These are phyloP conservation scores for Chelonoidis abingdonii DNA, from an alignment of 2,113 vertebrate species.

Conservation along the genomic window DNA sequence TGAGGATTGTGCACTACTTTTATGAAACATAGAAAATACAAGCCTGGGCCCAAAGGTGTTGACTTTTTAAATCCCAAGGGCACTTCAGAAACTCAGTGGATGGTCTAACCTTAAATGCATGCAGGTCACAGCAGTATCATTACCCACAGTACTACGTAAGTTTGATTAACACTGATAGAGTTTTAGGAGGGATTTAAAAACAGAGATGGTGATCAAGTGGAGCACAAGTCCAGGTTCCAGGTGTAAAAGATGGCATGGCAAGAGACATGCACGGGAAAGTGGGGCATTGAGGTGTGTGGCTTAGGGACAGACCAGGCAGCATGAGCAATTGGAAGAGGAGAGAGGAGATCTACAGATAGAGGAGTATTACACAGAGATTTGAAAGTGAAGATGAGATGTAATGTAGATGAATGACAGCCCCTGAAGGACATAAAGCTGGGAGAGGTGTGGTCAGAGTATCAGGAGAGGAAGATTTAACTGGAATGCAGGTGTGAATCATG, in stretches of 20 bases:
- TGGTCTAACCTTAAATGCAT: too few relatives aligned
- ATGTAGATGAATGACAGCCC: background rate
- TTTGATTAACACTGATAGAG: background rate
- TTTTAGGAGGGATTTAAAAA: background rate
- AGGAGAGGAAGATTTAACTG: background rate
- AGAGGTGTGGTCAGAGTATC: background rate
- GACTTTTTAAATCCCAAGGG: too few relatives aligned
- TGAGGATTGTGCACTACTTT: too few relatives aligned
- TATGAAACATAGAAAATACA: too few relatives aligned
- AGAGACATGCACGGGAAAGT: background rate
- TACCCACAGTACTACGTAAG: background rate
- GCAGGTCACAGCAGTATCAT: too few relatives aligned
- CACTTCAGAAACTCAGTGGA: too few relatives aligned
- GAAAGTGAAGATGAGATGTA: background rate
- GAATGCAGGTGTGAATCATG: background rate
- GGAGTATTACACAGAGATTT: background rate
- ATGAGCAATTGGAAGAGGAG: background rate
- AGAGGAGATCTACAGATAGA: background rate
- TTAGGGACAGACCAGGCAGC: background rate
- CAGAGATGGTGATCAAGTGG: background rate
- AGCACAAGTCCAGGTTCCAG: background rate
- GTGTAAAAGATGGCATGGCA: background rate
- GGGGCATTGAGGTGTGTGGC: background rate
- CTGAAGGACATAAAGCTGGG: background rate
- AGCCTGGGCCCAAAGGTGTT: too few relatives aligned